Conservation (phyloP, 1,140 invertebrate genomes). For the Drosophila leontia region DNA sequence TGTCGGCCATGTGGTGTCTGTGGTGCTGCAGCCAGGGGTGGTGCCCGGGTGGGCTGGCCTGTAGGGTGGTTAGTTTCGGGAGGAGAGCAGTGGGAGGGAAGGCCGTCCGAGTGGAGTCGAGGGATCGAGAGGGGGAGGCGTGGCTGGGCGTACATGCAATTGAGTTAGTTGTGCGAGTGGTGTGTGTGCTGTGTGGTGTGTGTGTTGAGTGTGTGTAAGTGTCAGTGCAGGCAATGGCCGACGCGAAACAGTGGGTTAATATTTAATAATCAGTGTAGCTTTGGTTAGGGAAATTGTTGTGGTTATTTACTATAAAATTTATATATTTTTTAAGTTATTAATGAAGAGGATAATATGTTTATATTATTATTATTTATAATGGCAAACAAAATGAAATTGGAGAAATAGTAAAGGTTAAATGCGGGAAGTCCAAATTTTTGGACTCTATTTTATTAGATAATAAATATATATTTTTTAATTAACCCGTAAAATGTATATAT, state of each 20-base stretch:
- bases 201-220: not conserved
- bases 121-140: constrained; percentile 32
- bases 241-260: constrained; percentile 32
- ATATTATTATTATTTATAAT: no score
- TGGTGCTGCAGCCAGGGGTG: constrained; percentile 23
- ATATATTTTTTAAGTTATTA: not conserved
- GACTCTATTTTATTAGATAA: no score
- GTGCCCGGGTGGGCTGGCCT: constrained; percentile 33
- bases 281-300: not conserved
- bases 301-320: not conserved
- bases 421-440: no score
- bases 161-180: constrained; percentile 44
- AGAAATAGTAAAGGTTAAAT: not conserved
- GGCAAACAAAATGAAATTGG: accelerated
- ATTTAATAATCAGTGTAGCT: constrained; percentile 5
- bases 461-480: no score
- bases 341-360: no score
- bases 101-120: constrained; percentile 23
- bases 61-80: constrained; percentile 32
- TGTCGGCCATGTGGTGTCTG: constrained; percentile 62
- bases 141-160: constrained; percentile 48
- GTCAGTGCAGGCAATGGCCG: constrained; percentile 49
- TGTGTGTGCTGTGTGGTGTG: not conserved
- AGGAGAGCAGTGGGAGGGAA: constrained; percentile 17
- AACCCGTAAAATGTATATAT: no score